Evolutionary conservation across 2,113 vertebrate genomes (phyloP), one percentile per base, ranked within the genome.

Genomic region (Malurus elegans): DNA sequence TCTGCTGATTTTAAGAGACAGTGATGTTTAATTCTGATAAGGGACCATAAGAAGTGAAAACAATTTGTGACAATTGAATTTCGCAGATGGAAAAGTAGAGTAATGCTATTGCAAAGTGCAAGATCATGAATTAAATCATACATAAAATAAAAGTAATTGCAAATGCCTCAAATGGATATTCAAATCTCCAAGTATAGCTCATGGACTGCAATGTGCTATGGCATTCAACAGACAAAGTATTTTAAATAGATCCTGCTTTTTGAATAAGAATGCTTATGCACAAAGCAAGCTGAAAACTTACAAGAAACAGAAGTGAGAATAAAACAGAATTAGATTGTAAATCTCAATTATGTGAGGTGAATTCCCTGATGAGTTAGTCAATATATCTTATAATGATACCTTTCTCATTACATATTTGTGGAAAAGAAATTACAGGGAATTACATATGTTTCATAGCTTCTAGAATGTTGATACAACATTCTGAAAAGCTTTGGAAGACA

Each of bases 91-190:
- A 95, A 92, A 93, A 80, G 9, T 40, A 79, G 18, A 85, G 21
- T 80, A 96, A 73, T 74, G 53, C 20, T 64, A 36, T 40, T 83
- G 31, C 56, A 90, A 95, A 83, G 88, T 83, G 15, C 58, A 90
- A 58, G 44, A 88, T 84, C 62, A 57, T 86, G 18, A 95, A 94
- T 89, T 76, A 90, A 87, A 90, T 93, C 53, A 86, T 75, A 88
- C 31, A 84, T 86, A 65, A 83, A 91, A 65, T 50, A 83, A 75
- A 93, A 93, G 51, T 71, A 90, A 95, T 79, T 93, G 36, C 48
- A 50, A 93, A 85, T 75, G 21, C 78, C 56, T 91, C 56, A 78
- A 95, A 84, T 1, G 3, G 38, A 62, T 92, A 75, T 72, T 82
- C 44, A 90, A 88, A 84, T 64, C 53, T 78, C 47, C 78, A 54